Base-by-base conservation (phyloP, 1,140 invertebrate species). In the Hylaeus volcanicus region DNA sequence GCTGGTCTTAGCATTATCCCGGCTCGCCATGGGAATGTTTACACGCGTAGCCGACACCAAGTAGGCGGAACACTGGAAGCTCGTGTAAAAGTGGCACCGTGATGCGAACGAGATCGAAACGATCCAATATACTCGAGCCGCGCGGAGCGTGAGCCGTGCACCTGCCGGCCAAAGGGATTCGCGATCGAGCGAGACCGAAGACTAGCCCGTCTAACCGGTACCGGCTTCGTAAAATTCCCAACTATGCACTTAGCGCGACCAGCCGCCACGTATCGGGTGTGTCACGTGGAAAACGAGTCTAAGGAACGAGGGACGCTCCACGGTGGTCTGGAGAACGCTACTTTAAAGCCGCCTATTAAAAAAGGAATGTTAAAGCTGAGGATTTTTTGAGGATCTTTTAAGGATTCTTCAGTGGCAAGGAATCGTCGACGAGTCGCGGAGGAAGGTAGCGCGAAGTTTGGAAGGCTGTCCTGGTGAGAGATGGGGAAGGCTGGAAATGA, bases 121-220 rank as follows among this genome's bases (percentile, higher is more conserved):
- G 74, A 65, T 80, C 74, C 61, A 68, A 87, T 83, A 64, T 76
- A 76, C 68, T 65, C 68, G 74, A 85, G 80, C 65, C 73, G 63
- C 73, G 70, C 26, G 60, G 58, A 66, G 68, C 53, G 39, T 26
- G 63, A 26, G 75, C 12, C 9, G 58, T 83, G 87, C 88, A 90
- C 88, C 89, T 90, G 88, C 88, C 80, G 84, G 77, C 75, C 79
- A 85, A 89, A 88, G 85, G 83, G 87, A 88, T 89, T 89, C 88
- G 73, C 56, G 79, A 83, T 69, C 80, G 74, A 86, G 80, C 56
- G 74, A 86, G 78, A 81, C 86, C 88, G 86, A 86, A 76, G 88
- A 82, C 85, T 85, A 90, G 84, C 89, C 82, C 83, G 90, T 91
- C 88, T 90, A 91, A 91, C 90, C 90, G 90, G 90, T 91, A 90